Evolutionary conservation across 2,888 invertebrate species (phyloP), one percentile per base, ranked within the genome.

Genomic region (Leptopterna dolabrata): DNA sequence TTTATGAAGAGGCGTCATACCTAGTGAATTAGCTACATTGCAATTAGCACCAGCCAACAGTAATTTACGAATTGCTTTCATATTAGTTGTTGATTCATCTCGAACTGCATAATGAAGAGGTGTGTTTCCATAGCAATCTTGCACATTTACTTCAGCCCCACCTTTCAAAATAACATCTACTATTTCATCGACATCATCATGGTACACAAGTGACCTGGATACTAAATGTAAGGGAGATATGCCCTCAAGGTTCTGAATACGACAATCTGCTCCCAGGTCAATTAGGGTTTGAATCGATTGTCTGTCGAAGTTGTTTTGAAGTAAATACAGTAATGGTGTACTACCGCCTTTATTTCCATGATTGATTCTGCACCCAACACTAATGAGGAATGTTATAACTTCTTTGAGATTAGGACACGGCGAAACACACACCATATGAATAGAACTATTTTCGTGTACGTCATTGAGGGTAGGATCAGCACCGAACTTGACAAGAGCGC

Each of bases 151-250:
- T 4, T 55, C 36, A 30, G 45, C 78, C 7, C 78, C 78, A 45
- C 27, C 45, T 78, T 78, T 78, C 41, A 78, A 7, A 0, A 78
- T 45, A 0, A 78, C 24, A 6, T 45, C 78, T 14, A 78, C 45
- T 43, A 78, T 78, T 78, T 78, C 78, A 45, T 24, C 3, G 0
- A 45, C 41, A 19, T 41, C 43, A n/a, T 78, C 45, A 11, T 27
- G 41, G 27, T 27, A 45, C 19, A 11, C 45, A 3, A 78, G 11
- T 0, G 43, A 78, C 47, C 78, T 30, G 43, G 43, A 78, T 4
- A 78, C 43, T 19, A 78, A 45, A 45, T 78, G 78, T 45, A 78
- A 27, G 4, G 78, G 24, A 4, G 78, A 78, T 1, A 78, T 78
- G 14, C 78, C 41, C 13, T 78, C 78, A 45, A 45, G 4, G 27